phyloP scores from a whole-genome alignment of 2,113 vertebrate species.

The Calidris pugnax region DNA sequence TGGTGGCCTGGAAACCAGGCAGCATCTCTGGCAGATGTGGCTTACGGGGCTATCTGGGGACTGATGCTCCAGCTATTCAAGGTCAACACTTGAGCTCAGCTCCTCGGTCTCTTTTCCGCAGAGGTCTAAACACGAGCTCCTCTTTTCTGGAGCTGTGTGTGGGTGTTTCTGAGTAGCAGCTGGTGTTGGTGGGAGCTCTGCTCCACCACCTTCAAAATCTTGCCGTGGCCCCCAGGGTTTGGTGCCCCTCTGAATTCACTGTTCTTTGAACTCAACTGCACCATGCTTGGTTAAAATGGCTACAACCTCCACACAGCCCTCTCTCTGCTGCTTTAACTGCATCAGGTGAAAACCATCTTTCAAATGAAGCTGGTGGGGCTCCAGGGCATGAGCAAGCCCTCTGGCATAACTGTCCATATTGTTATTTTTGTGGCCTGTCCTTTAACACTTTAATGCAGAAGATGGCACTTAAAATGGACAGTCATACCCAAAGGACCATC shows the following conservation, averaged over 20 bases:
- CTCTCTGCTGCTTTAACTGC: neutral
- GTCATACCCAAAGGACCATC: neutral
- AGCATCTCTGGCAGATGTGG: neutral
- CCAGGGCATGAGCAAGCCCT: neutral
- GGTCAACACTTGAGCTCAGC: neutral
- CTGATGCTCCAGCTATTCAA: neutral
- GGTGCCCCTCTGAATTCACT: neutral
- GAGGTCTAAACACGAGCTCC: neutral
- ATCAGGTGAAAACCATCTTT: neutral
- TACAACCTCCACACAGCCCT: rapidly evolving
- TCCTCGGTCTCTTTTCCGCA: neutral
- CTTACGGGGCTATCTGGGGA: neutral
- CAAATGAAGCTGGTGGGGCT: neutral
- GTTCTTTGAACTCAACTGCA: neutral
- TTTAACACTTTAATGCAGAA: neutral
- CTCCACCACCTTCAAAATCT: neutral
- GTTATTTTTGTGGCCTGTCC: neutral
- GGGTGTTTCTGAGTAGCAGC: neutral
- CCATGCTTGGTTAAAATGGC: neutral
- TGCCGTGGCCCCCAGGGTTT: rapidly evolving
- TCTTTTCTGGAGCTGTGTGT: rapidly evolving
- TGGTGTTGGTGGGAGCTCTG: neutral
- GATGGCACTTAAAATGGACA: neutral
- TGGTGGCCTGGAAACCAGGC: neutral
- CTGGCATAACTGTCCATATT: neutral